A percentile compares a stretch with the other conserved stretches of the same genome.
phyloP scores from a whole-genome alignment of 2,113 vertebrate species.

The Stigmatopora argus region DNA sequence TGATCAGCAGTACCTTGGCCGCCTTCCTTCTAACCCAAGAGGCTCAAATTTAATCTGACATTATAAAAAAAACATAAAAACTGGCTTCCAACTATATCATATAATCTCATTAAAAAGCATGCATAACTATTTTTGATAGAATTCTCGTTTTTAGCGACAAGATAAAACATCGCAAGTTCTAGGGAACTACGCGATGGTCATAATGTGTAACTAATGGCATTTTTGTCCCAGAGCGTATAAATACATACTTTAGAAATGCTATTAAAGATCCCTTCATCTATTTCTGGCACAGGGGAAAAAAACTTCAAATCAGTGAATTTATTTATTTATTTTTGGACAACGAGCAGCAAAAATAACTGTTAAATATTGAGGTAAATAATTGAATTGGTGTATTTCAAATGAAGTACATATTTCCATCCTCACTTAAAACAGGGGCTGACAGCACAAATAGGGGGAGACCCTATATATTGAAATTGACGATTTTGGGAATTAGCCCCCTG shows the following conservation, averaged over 20 bases:
- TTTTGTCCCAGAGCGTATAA: conserved; percentile 65
- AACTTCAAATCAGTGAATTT: not conserved
- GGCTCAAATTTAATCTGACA: conserved; percentile 22
- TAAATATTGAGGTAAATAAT: conserved; percentile 61
- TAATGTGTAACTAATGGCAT: conserved; percentile 59
- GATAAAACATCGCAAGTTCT: conserved; percentile 50
- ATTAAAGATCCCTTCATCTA: conserved; percentile 55
- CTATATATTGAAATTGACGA: no score
- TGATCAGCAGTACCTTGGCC: conserved; percentile 29
- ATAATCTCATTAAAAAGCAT: conserved; percentile 69
- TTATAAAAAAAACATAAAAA: conserved; percentile 12
- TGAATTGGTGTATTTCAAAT: conserved; percentile 26
- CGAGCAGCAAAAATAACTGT: conserved; percentile 48
- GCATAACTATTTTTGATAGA: conserved; percentile 67
- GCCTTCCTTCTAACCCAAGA: conserved; percentile 10
- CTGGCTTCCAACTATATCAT: conserved; percentile 46
- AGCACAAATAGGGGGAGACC: no score
- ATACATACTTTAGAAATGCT: conserved; percentile 58
- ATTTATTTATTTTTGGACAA: conserved; percentile 17
- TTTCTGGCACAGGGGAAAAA: not conserved
- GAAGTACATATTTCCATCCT: conserved; percentile 16
- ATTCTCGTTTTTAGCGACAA: conserved; percentile 54
- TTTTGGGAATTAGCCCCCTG: no score
- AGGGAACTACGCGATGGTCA: conserved; percentile 14
- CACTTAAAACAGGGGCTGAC: not conserved